phyloP scores from a whole-genome alignment of 2,113 vertebrate species.

The Paracanthobrama guichenoti region DNA sequence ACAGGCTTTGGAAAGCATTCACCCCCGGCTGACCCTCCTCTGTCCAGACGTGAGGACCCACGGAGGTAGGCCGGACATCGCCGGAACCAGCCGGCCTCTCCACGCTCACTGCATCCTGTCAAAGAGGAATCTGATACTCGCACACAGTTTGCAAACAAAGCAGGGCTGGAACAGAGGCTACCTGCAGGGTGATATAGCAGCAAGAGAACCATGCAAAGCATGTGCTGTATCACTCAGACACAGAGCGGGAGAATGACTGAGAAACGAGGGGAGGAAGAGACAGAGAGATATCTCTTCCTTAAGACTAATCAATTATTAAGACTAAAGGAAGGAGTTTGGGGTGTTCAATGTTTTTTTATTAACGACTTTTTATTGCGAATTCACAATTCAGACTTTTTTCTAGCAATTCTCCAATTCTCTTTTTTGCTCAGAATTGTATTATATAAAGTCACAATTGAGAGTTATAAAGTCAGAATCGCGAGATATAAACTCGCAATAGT shows the following conservation, averaged over 20 bases:
- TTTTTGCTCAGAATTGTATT: no score
- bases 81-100: constrained; percentile 63
- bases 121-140: constrained; percentile 76
- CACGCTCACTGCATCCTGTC: constrained; percentile 61
- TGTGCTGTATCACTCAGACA: constrained; percentile 52
- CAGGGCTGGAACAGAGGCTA: constrained; percentile 55
- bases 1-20: constrained; percentile 66
- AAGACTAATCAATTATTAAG: background rate
- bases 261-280: background rate
- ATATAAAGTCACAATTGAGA: no score
- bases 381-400: no score
- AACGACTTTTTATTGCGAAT: no score
- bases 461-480: no score
- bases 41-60: constrained; percentile 34
- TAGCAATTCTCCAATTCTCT: no score
- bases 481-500: no score
- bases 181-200: constrained; percentile 70
- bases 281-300: background rate
- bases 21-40: constrained; percentile 55
- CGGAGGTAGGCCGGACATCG: constrained; percentile 27
- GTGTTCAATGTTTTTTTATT: background rate
- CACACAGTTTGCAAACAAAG: constrained; percentile 85
- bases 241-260: constrained; percentile 7
- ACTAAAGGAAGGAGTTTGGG: constrained; percentile 20
- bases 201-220: constrained; percentile 52